Base-by-base conservation (phyloP, 2,113 vertebrate species). In the Neolamprologus sp. region DNA sequence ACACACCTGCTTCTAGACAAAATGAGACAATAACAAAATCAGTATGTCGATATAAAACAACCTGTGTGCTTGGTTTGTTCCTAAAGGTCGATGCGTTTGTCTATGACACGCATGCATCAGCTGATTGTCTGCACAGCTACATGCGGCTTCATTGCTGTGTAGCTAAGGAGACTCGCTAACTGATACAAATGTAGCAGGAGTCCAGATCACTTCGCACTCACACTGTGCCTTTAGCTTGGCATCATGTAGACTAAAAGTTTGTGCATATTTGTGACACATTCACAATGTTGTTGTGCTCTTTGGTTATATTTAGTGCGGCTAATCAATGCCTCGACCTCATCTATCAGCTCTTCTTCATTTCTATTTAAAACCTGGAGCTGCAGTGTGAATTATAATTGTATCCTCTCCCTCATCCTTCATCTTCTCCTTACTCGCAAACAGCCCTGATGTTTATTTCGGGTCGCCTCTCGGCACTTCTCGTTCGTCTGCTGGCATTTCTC, bases 81-180 rank as follows among this genome's bases (percentile, higher is more conserved):
- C 9, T 40, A 68, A 23, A 8, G 3, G 63, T 1, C 0, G n/a
- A 8, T 5, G 33, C 0, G 4, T 65, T 68, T 40, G 35, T 21
- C 63, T 21, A 21, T 68, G 19, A 68, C 21, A 68, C n/a, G 7
- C 33, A 37, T 13, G 33, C 11, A 68, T 68, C 11, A 21, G 63
- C 63, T 71, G 63, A 40, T 23, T 9, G 63, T 40, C 33, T 68
- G 35, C 5, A 14, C 35, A 40, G 60, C 60, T n/a, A 7, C 30
- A 2, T 35, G 60, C 30, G 1, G 17, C 58, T 12, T 35, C 30
- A 3, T 35, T 63, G 58, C 58, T 35, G 30, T n/a, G n/a, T 21
- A 6, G 35, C 12, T 68, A 21, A 21, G n/a, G 3, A 8, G 11
- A 21, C 11, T 5, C 5, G 1, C 5, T 26, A 45, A 45, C 65